Evolutionary conservation across 2,797 vertebrate species (phyloP), one percentile per base, ranked within the genome.

Genomic region (Sphaeramia orbicularis): DNA sequence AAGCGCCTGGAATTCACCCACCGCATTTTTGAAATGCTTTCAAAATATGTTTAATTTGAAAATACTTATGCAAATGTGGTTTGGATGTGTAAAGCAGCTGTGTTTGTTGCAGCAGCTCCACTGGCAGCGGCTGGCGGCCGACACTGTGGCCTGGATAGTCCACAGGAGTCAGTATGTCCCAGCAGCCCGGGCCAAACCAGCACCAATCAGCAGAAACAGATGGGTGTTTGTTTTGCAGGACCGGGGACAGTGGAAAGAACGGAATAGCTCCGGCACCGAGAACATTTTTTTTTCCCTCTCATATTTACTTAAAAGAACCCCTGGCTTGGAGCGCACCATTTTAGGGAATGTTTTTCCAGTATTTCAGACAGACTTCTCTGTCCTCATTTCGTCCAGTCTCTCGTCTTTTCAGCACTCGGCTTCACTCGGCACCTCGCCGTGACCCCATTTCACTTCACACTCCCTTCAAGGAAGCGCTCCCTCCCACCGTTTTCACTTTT

Each of bases 181-280:
- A 13, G 73, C 15, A 3, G 64, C 51, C 78, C 55, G 56, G 11
- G 84, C 85, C 87, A 87, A 85, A 86, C 76, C 83, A 76, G 83
- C 78, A 70, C 72, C 83, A 80, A 88, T 89, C 91, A 84, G 77
- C 83, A 84, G 65, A 89, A 89, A 90, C 90, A 92, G 85, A 91
- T 81, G 86, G 71, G 35, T 79, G 85, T 84, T 88, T 90, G 85
- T 91, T 82, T 75, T 82, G 78, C 76, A 61, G 78, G 72, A 80
- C 45, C 24, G 10, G 59, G 58, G 81, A 88, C 78, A 55, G 74
- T 63, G 79, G 85, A 82, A 87, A 89, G 52, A 63, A 65, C 19
- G 37, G 67, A 85, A 66, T 44, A 78, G 87, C 75, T 78, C 16
- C 49, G 45, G 51, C 70, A 71, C 42, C 35, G 1, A 63, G 38